Evolutionary conservation across 2,113 vertebrate species (phyloP), one percentile per base, ranked within the genome.

Genomic region (Corythornis cristatus): DNA sequence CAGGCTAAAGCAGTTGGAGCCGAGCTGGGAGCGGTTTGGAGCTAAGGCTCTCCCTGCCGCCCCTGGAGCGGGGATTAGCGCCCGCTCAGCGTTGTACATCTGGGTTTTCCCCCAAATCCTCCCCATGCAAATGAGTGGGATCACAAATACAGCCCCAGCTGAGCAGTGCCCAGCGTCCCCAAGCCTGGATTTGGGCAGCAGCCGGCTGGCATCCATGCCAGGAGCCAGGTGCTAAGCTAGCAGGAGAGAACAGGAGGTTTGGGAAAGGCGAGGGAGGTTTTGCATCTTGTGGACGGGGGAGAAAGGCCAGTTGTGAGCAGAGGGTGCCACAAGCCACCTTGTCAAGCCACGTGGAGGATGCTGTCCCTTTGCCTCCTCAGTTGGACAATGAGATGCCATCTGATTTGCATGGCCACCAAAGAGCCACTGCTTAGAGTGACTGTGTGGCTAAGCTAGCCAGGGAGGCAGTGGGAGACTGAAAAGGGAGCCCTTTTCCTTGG

Each of bases 41-140:
- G 66, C 56, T 1, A 3, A 37, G 3, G 33, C 56, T 81, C 7
- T 25, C n/a, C 29, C 8, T 1, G 0, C 64, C 12, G 35, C 48
- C 84, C 90, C 82, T 51, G 64, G 83, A 64, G 85, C 61, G 1
- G 65, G 88, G 87, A 94, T 96, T 95, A 95, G 75, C 0, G n/a
- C n/a, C 86, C 15, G 58, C 71, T 86, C 82, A 35, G 50, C 6
- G 2, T 8, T 58, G 66, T 94, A 73, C 67, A 60, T 62, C 75
- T 93, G 87, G 85, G 89, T 93, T 95, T 94, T 80, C 31, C 89
- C 94, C 85, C 79, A 96, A 93, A 91, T 92, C 89, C 89, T 88
- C 65, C 65, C 78, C 84, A 77, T 64, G 91, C 79, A 89, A 94
- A 95, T 74, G 64, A 2, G 2, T 33, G 23, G 94, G 72, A 79